Conservation (phyloP, 92 coral and sea anemone genomes). For the Palythoa grandis region DNA sequence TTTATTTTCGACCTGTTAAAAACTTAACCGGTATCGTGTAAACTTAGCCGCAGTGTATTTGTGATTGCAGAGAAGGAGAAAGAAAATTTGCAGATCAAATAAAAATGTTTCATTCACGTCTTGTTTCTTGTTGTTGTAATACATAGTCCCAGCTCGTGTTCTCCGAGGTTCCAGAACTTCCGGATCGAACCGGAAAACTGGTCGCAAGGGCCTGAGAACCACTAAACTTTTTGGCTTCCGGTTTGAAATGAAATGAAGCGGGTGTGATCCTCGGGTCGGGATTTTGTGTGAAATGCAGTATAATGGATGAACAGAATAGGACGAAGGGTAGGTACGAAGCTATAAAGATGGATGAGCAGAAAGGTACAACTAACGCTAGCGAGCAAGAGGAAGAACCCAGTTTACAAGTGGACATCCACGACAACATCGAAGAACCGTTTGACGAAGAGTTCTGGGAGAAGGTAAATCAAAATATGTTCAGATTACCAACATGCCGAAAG, state of each 20-base stretch:
- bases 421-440: conserved; percentile 79
- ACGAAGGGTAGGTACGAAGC: conserved; percentile 46
- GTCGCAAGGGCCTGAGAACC: conserved; percentile 13
- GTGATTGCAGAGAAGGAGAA: not conserved
- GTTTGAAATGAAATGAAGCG: not conserved
- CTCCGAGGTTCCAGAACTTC: not conserved
- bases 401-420: conserved; percentile 44
- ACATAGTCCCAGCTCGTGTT: too few relatives aligned
- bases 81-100: not conserved
- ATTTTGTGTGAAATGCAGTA: not conserved
- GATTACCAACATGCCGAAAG: not conserved
- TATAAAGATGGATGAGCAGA: conserved; percentile 74
- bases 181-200: not conserved
- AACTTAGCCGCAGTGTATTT: not conserved
- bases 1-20: too few relatives aligned
- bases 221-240: not conserved
- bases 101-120: not conserved
- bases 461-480: conserved; percentile 43
- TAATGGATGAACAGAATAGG: not conserved
- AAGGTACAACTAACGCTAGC: conserved; percentile 16
- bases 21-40: too few relatives aligned
- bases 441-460: conserved; percentile 90
- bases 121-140: not conserved
- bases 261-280: not conserved
- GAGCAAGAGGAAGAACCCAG: conserved; percentile 50